Evolutionary conservation across 2,888 invertebrate species (phyloP).

Genomic region (Andrena marginata): DNA sequence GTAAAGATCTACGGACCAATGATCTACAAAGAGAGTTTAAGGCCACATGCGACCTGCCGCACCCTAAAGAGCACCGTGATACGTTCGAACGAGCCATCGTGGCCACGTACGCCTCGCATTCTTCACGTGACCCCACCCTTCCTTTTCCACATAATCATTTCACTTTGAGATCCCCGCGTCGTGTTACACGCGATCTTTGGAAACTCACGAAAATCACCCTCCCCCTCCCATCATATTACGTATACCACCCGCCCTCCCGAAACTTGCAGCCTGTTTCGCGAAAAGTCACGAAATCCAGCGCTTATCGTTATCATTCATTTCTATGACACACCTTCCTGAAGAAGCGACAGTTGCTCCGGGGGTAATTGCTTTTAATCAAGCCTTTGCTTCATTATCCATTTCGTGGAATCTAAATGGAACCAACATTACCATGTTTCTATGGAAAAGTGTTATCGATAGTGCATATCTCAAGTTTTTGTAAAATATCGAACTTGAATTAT

Average conservation of each 20-base stretch:
- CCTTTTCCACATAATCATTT: slow-evolving; percentile 69
- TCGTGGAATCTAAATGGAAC: background rate
- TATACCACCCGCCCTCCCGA: background rate
- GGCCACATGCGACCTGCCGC: slow-evolving; percentile 66
- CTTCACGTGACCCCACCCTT: slow-evolving; percentile 72
- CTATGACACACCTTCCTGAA: background rate
- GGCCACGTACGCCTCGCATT: slow-evolving; percentile 54
- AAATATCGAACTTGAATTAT: too few species aligned
- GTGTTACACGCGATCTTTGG: slow-evolving; percentile 72
- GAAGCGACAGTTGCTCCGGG: background rate
- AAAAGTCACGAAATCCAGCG: slow-evolving; percentile 18
- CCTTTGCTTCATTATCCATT: background rate
- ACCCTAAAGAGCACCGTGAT: slow-evolving; percentile 42
- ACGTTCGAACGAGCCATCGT: slow-evolving; percentile 37
- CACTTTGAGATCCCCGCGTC: slow-evolving; percentile 53
- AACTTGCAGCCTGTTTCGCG: background rate
- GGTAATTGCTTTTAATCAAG: background rate
- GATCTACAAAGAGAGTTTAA: slow-evolving; percentile 24
- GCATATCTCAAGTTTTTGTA: too few species aligned
- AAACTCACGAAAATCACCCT: slow-evolving; percentile 46
- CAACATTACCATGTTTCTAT: too few species aligned
- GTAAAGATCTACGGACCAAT: background rate
- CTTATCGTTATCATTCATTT: slow-evolving; percentile 15
- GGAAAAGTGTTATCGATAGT: too few species aligned
- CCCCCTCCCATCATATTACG: background rate